These are phyloP conservation scores for Hypolimnas misippus DNA, from an alignment of 2,888 invertebrate genomes.

Conservation along the genomic window DNA sequence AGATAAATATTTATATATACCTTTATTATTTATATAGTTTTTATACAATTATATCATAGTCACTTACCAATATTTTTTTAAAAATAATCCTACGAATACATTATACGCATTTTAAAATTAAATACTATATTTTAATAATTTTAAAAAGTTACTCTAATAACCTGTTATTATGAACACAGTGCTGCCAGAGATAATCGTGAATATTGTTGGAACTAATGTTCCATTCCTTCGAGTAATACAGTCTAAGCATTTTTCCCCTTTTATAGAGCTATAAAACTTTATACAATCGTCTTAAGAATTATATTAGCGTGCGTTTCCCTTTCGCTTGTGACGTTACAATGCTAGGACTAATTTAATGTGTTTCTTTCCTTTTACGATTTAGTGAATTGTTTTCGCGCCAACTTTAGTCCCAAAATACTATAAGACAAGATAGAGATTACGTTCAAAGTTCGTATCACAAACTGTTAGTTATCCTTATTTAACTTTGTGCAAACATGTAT, in stretches of 20 bases:
- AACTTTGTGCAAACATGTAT: too few species aligned
- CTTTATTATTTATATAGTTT: not conserved
- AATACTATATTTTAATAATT: not conserved
- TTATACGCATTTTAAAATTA: not conserved
- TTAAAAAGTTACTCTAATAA: not conserved
- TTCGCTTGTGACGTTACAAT: conserved; percentile 54
- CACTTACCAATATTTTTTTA: too few species aligned
- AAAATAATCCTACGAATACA: too few species aligned
- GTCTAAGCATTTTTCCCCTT: conserved; percentile 50
- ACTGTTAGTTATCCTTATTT: not conserved
- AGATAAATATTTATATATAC: not conserved
- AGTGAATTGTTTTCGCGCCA: conserved; percentile 60
- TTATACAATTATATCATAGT: too few species aligned
- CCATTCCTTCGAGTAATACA: conserved; percentile 45
- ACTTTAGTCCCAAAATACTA: conserved; percentile 45
- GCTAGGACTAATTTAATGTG: conserved; percentile 48
- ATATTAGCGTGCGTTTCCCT: conserved; percentile 50
- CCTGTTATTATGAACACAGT: conserved; percentile 45
- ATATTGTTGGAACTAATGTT: conserved; percentile 60
- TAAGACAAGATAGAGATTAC: conserved; percentile 36
- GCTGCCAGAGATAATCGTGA: conserved; percentile 58
- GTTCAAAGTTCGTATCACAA: conserved; percentile 16
- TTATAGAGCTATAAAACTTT: conserved; percentile 63
- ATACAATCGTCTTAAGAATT: conserved; percentile 52
- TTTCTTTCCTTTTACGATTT: conserved; percentile 56